Base-by-base conservation (phyloP, 2,113 vertebrate species). In the Calyptommatus sinebrachiatus region DNA sequence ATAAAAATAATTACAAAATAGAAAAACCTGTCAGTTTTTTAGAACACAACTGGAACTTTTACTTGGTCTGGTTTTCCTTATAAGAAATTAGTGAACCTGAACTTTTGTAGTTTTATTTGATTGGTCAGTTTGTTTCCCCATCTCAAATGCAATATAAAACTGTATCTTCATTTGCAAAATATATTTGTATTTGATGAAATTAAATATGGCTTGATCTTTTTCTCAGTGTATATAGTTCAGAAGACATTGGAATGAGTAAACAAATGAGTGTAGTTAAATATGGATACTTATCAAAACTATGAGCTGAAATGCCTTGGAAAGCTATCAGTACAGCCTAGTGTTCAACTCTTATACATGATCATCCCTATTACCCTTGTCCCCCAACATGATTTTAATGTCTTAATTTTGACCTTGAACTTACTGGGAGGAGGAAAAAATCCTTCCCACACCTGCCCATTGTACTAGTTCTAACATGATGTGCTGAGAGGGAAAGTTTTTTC, bases 1-100 rank as follows among this genome's bases (percentile, higher is more conserved):
- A 91, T 93, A 93, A 93, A 94, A 92, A 94, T 94, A 95, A 95
- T 95, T 94, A 94, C 93, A 92, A 93, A 94, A 93, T 91, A 92
- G 94, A 95, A 95, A 68, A 95, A 91, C 91, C 93, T 88, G 91
- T 90, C 91, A 91, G 78, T 93, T 88, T 89, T 90, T 85, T 91
- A 91, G 88, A 91, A 90, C 86, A 83, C 87, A 87, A 86, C 70
- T 88, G 79, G 92, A 90, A 92, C 89, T 84, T 77, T 83, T 79
- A 90, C 77, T 92, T 91, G 90, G 77, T 63, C 68, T 78, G 21
- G 50, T 87, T 90, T 45, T 92, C 53, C 63, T 87, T 16, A 28
- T 80, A 90, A 87, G 86, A 93, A 80, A 82, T 82, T 71, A 90
- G 89, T 90, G 87, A 83, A 60, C 60, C 86, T 88, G 73, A 81